phyloP scores from a whole-genome alignment of 2,113 vertebrate genomes.

The Glaucomys volans region DNA sequence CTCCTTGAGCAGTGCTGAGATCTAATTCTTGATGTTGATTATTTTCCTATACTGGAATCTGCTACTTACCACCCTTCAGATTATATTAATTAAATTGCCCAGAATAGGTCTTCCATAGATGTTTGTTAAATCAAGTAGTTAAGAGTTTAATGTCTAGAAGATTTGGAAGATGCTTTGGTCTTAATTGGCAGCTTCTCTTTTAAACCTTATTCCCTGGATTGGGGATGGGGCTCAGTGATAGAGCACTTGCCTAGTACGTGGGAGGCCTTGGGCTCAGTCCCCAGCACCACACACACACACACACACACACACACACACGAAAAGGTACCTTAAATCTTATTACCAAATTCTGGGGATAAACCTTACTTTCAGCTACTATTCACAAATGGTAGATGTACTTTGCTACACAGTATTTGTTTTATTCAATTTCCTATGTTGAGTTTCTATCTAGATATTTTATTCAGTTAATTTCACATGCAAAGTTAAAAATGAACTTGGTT shows the following conservation, averaged over 20 bases:
- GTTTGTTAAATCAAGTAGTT: neutral
- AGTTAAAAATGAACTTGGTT: neutral
- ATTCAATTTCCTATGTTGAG: neutral
- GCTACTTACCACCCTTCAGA: neutral
- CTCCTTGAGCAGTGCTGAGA: constrained; percentile 16
- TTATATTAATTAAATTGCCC: constrained; percentile 3
- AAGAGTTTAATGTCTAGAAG: constrained; percentile 29
- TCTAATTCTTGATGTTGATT: constrained; percentile 21
- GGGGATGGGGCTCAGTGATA: too few relatives aligned
- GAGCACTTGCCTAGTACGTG: too few relatives aligned
- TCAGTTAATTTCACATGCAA: constrained; percentile 12
- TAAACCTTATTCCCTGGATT: neutral
- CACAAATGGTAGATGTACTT: constrained; percentile 4
- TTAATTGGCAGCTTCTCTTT: constrained; percentile 28
- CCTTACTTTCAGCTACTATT: neutral
- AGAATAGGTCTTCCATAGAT: neutral
- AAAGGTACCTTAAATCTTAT: too few relatives aligned
- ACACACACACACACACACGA: too few relatives aligned
- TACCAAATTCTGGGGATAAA: neutral
- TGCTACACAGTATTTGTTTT: constrained; percentile 17
- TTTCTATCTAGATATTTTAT: constrained; percentile 42
- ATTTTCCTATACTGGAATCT: constrained; percentile 4
- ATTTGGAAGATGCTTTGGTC: neutral
- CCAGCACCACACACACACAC: too few relatives aligned
- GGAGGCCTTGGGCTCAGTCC: too few relatives aligned